These are phyloP conservation scores for Oreochromis niloticus DNA, from an alignment of 2,113 vertebrate species.

Conservation along the genomic window DNA sequence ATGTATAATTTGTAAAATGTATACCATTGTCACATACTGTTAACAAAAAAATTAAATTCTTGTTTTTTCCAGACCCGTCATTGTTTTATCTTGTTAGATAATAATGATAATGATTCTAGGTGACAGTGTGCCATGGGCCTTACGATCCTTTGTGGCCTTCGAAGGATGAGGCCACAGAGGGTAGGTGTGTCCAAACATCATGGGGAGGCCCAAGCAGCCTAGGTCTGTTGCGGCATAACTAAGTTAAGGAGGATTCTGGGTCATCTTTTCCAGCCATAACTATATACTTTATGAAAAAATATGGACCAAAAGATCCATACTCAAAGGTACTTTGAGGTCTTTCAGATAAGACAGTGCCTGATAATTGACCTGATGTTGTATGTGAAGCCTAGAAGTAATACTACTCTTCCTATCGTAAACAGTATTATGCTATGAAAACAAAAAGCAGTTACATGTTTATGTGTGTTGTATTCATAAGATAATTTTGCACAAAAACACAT, in stretches of 20 bases:
- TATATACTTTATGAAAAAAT: neutral
- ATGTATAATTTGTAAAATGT: neutral
- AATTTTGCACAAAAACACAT: neutral
- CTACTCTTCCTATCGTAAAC: neutral
- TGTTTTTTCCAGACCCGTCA: neutral
- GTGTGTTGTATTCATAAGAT: too few relatives aligned
- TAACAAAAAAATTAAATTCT: neutral
- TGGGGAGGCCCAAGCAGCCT: neutral
- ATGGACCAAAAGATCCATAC: neutral
- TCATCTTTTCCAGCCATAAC: neutral
- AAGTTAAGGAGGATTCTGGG: neutral
- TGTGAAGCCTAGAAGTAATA: neutral
- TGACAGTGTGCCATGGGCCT: neutral
- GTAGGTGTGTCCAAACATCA: neutral
- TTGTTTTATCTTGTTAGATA: neutral
- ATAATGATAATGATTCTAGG: neutral
- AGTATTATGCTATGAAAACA: neutral
- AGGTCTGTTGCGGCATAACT: neutral
- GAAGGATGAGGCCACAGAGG: neutral
- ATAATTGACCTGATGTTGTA: neutral
- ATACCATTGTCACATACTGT: neutral
- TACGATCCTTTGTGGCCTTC: neutral
- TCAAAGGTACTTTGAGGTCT: neutral
- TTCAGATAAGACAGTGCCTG: neutral
- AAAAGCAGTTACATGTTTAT: neutral